These are phyloP conservation scores for Gortyna flavago DNA, from an alignment of 2,888 invertebrate species.

Conservation along the genomic window DNA sequence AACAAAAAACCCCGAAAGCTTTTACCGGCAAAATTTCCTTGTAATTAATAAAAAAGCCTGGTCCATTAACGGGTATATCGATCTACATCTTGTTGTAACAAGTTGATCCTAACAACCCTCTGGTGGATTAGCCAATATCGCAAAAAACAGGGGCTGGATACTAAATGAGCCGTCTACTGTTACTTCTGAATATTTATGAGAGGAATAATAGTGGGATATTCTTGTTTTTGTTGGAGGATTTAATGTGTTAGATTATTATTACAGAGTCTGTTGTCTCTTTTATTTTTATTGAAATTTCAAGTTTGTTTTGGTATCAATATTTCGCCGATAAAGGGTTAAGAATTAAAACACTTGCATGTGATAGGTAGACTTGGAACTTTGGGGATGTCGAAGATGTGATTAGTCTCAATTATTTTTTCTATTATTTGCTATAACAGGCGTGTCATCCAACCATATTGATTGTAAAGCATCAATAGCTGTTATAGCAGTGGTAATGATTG, in stretches of 20 bases:
- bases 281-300: not conserved
- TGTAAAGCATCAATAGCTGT: not conserved
- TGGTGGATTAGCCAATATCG: constrained; percentile 87
- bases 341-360: not conserved
- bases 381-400: not conserved
- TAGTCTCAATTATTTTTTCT: not conserved
- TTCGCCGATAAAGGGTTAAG: not conserved
- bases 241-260: constrained; percentile 23
- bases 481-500: not conserved
- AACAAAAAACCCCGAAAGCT: constrained; percentile 41
- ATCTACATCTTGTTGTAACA: constrained; percentile 81
- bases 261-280: not conserved
- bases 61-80: constrained; percentile 86
- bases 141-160: constrained; percentile 86
- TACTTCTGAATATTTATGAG: constrained; percentile 89
- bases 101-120: constrained; percentile 86
- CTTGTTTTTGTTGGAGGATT: constrained; percentile 72
- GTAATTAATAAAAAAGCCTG: constrained; percentile 85
- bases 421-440: not conserved
- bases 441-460: not conserved
- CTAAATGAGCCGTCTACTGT: constrained; percentile 88
- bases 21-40: constrained; percentile 70
- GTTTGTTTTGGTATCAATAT: not conserved
- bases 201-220: constrained; percentile 73
- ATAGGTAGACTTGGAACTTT: no score